Evolutionary conservation across 2,888 invertebrate genomes (phyloP), one percentile per base, ranked within the genome.

Genomic region (Acronicta psi): DNA sequence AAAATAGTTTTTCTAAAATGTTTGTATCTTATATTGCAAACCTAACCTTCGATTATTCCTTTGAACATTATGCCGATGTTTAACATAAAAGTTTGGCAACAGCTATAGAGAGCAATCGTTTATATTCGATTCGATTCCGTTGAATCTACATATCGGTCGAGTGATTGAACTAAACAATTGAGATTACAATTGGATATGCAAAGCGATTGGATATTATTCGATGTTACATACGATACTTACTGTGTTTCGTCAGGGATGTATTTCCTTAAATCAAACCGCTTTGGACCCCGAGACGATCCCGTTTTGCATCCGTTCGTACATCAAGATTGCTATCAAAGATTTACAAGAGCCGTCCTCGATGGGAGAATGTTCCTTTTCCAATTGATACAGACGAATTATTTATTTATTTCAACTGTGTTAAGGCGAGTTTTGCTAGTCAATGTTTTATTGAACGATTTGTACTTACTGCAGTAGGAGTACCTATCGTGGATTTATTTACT

Each of bases 231-330:
- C 79, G 79, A 82, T 82, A 80, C 81, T 84, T 73, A 75, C 74
- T 69, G 64, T 63, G 61, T 75, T 70, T 77, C 73, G 67, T 73
- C 73, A 68, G 64, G 61, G 69, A 68, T 73, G 58, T 59, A 75
- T 91, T 90, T 92, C 85, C 90, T 89, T 92, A 92, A 92, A 92
- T 91, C 91, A 91, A 92, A 91, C 84, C 75, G 84, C 78, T 80
- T 75, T 74, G 77, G 75, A 64, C 55, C 79, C 79, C 76, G 81
- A 81, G 83, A 86, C 83, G 85, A 85, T 90, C 90, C 89, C 88
- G 91, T 92, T 94, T 92, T 90, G 92, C 94, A 94, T 94, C 91
- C 93, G 93, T 92, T 86, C 89, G 90, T 92, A 92, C 88, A 92
- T 94, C 94, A 94, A 94, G 94, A 94, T 94, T 82, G 86, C 90